Percentiles rank a stretch among this genome's conserved stretches.
Conservation (phyloP, 2,113 vertebrate genomes). For the Andinoacara biseriatus region DNA sequence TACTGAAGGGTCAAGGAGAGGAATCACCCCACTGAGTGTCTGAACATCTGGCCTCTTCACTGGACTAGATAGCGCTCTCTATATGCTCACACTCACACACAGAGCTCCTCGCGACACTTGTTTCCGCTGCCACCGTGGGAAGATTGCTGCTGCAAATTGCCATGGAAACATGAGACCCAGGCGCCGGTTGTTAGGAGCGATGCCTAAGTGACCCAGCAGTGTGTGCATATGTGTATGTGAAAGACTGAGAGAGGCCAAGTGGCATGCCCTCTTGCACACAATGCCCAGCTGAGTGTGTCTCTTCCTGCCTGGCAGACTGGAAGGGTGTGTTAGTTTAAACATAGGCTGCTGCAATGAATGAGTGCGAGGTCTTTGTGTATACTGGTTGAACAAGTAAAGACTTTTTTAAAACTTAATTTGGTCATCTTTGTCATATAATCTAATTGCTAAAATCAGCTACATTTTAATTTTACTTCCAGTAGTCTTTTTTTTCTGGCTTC, state of each 20-base stretch:
- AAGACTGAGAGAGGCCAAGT: conserved; percentile 63
- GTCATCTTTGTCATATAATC: neutral
- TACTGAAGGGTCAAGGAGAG: conserved; percentile 72
- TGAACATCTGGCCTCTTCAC: conserved; percentile 76
- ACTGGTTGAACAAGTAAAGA: conserved; percentile 18
- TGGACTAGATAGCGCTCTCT: conserved; percentile 60
- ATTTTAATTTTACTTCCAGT: neutral
- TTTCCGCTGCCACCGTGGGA: conserved; percentile 79
- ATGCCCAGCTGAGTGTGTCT: conserved; percentile 74
- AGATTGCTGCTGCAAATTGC: conserved; percentile 70
- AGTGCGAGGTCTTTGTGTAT: conserved; percentile 38
- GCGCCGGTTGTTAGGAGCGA: conserved; percentile 70
- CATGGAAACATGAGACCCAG: conserved; percentile 76
- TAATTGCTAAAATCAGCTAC: no score
- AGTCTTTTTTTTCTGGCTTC: conserved; percentile 4
- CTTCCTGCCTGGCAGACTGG: conserved; percentile 77
- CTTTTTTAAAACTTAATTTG: neutral
- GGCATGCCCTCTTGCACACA: conserved; percentile 73
- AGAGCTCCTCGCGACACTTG: conserved; percentile 29
- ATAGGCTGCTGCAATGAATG: conserved; percentile 49
- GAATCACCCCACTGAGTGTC: conserved; percentile 75
- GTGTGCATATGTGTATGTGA: conserved; percentile 64
- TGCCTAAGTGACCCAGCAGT: conserved; percentile 65
- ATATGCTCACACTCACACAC: conserved; percentile 13
- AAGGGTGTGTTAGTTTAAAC: conserved; percentile 74